phyloP scores from a whole-genome alignment of 1,140 invertebrate genomes.

The Brachionus asplanchnoidis region DNA sequence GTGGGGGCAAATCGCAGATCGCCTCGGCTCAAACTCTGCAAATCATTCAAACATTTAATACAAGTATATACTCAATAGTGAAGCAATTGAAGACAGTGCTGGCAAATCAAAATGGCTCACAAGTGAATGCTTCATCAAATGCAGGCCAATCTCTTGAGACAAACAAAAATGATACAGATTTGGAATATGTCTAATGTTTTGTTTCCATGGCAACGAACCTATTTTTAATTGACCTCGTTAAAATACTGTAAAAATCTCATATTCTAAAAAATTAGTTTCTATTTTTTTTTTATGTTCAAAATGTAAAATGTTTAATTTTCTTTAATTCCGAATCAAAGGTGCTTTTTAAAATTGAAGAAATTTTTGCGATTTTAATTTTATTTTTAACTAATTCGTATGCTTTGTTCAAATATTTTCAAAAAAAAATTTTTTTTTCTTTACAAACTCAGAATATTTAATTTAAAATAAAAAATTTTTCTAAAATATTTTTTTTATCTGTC shows the following conservation, averaged over 20 bases:
- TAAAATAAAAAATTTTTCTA: neutral
- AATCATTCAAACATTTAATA: constrained; percentile 36
- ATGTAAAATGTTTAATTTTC: constrained; percentile 28
- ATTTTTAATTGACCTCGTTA: neutral
- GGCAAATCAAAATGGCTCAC: neutral
- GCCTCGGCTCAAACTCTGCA: constrained; percentile 13
- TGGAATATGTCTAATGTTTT: constrained; percentile 4
- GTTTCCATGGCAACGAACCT: constrained; percentile 28
- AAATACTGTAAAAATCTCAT: neutral
- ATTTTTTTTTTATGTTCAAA: constrained; percentile 26
- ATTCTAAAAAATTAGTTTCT: neutral
- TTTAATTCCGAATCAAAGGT: constrained; percentile 19
- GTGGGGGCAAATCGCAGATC: neutral
- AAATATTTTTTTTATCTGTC: neutral
- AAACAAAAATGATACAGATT: constrained; percentile 12
- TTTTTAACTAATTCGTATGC: neutral
- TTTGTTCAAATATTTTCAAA: neutral
- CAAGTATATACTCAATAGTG: constrained; percentile 25
- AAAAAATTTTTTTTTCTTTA: constrained; percentile 10
- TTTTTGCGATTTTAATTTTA: constrained; percentile 1
- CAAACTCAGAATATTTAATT: neutral
- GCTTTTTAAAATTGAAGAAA: constrained; percentile 14
- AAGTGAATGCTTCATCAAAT: neutral
- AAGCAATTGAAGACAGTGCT: constrained; percentile 20
- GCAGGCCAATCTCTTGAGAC: neutral